Conservation (phyloP, 2,888 invertebrate genomes). For the Platycheirus albimanus region DNA sequence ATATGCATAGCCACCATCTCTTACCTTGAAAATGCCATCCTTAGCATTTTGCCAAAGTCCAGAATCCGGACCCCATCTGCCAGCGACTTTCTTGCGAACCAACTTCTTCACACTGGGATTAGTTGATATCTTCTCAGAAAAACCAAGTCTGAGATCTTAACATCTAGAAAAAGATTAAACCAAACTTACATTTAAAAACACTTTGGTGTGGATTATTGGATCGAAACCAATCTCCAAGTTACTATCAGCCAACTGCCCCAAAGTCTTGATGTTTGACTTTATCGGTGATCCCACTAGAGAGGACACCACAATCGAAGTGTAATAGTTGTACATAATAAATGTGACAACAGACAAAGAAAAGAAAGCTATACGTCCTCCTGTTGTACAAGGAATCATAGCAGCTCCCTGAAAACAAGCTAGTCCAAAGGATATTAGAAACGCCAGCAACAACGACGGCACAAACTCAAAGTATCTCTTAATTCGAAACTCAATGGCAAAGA, state of each 20-base stretch:
- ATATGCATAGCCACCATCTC: constrained; percentile 79
- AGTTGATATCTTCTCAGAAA: constrained; percentile 73
- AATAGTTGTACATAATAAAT: constrained; percentile 85
- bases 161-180: no score
- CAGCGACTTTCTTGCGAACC: constrained; percentile 53
- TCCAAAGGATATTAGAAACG: constrained; percentile 82
- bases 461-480: constrained; percentile 75
- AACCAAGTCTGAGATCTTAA: no score
- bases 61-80: constrained; percentile 17
- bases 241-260: constrained; percentile 84
- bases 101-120: constrained; percentile 76
- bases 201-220: constrained; percentile 81
- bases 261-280: constrained; percentile 83
- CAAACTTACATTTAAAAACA: constrained; percentile 78
- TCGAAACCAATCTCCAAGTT: constrained; percentile 84
- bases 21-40: constrained; percentile 78
- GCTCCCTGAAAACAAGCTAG: constrained; percentile 84
- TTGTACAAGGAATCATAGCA: constrained; percentile 82
- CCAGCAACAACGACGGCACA: constrained; percentile 79
- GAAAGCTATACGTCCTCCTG: constrained; percentile 81
- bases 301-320: constrained; percentile 86
- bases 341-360: constrained; percentile 79
- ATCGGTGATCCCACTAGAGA: constrained; percentile 85
- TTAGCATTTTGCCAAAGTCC: constrained; percentile 76
- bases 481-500: constrained; percentile 78